Percentiles rank a stretch among this genome's conserved stretches.
Conservation (phyloP, 1,140 invertebrate genomes). For the Cherax destructor region DNA sequence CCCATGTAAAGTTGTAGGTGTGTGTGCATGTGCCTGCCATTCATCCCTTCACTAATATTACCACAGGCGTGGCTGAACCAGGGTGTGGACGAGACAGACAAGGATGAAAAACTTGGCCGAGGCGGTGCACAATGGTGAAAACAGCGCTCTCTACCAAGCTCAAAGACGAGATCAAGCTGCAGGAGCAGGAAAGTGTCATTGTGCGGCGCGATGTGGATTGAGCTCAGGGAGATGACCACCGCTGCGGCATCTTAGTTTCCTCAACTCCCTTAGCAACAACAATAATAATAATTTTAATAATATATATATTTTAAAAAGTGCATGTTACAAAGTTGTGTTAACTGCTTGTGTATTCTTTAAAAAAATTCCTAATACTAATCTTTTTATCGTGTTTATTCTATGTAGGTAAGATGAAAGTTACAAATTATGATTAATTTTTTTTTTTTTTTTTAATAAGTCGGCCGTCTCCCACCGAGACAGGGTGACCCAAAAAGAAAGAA, state of each 20-base stretch:
- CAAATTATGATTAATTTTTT: too few species aligned
- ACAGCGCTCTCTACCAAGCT: constrained; percentile 60
- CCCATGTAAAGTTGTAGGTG: background rate
- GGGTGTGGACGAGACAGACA: constrained; percentile 71
- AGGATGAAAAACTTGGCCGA: constrained; percentile 72
- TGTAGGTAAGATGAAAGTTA: too few species aligned
- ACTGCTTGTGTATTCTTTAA: too few species aligned
- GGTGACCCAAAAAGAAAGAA: too few species aligned
- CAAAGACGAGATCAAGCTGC: constrained; percentile 71
- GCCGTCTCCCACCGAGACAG: too few species aligned
- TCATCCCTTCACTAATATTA: background rate
- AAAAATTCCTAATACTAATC: too few species aligned
- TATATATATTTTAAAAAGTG: too few species aligned
- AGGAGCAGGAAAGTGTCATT: constrained; percentile 35
- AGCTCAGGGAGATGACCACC: constrained; percentile 1
- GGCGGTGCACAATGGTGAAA: constrained; percentile 72
- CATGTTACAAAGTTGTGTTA: too few species aligned
- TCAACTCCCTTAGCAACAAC: too few species aligned
- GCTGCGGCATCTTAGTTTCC: background rate
- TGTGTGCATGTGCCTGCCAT: background rate
- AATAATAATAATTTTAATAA: too few species aligned
- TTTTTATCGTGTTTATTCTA: too few species aligned
- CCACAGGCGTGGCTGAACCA: constrained; percentile 65
- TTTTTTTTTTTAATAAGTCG: too few species aligned
- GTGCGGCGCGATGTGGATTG: constrained; percentile 6